Evolutionary conservation across 2,113 vertebrate genomes (phyloP).

Genomic region (Colius striatus): DNA sequence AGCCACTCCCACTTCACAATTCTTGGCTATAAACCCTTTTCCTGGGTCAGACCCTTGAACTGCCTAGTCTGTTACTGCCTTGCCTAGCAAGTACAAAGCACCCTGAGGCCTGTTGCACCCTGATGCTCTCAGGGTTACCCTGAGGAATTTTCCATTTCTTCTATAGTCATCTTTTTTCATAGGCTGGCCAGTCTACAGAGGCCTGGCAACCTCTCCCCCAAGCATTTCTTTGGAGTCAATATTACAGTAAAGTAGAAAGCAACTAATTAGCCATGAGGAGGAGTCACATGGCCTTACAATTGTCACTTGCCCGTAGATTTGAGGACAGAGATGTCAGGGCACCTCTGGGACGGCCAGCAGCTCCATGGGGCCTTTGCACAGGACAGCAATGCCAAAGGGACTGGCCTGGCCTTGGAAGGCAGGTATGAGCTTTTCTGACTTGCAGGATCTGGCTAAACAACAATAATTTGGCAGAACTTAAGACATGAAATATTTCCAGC

Average conservation of each 20-base stretch:
- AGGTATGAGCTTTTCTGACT: rapidly evolving
- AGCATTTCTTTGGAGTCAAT: not conserved
- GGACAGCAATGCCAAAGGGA: not conserved
- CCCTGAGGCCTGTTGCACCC: not conserved
- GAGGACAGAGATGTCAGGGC: not conserved
- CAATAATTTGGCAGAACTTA: not conserved
- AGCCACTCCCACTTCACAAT: not conserved
- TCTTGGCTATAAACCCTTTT: not conserved
- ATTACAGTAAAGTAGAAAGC: not conserved
- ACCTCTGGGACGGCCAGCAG: not conserved
- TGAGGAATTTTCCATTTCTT: not conserved
- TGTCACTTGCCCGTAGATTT: not conserved
- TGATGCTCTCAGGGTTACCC: not conserved
- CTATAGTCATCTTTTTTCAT: not conserved
- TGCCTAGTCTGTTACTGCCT: not conserved
- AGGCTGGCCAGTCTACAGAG: not conserved
- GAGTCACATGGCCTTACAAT: not conserved
- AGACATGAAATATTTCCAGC: not conserved
- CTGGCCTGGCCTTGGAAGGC: not conserved
- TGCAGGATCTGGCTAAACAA: not conserved
- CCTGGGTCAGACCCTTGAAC: not conserved
- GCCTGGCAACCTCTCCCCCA: not conserved
- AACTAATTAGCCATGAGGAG: not conserved
- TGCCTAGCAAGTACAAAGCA: not conserved
- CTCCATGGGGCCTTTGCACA: rapidly evolving